These are phyloP conservation scores for Saccostrea cuccullata DNA, from an alignment of 1,140 invertebrate genomes.

Conservation along the genomic window DNA sequence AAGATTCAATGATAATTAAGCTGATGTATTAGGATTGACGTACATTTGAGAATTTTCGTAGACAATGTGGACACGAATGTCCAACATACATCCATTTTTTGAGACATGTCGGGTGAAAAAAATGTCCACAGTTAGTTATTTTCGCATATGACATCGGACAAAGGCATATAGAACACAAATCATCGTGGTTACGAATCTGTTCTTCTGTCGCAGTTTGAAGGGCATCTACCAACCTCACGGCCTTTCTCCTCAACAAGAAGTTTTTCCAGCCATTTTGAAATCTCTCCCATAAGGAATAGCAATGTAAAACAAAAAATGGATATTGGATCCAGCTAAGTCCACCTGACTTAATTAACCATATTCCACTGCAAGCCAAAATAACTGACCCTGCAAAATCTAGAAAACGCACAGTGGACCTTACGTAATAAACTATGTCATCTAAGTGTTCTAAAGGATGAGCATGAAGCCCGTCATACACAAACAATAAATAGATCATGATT, in stretches of 20 bases:
- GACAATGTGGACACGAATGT: constrained; percentile 80
- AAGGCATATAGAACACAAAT: constrained; percentile 97
- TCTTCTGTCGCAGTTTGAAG: constrained; percentile 88
- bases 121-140: constrained; percentile 94
- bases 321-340: not conserved
- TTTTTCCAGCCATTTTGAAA: constrained; percentile 89
- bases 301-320: not conserved
- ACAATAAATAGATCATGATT: not conserved
- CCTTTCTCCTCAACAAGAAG: constrained; percentile 93
- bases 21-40: too few relatives aligned
- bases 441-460: not conserved
- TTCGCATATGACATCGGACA: constrained; percentile 81
- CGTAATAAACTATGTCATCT: not conserved
- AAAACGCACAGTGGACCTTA: not conserved
- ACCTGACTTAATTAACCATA: not conserved
- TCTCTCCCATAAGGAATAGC: constrained; percentile 11
- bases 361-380: not conserved
- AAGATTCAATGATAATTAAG: too few relatives aligned
- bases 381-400: not conserved
- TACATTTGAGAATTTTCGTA: not conserved
- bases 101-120: constrained; percentile 95
- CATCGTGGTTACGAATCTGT: constrained; percentile 87
- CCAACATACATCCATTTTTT: constrained; percentile 96
- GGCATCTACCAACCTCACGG: constrained; percentile 94
- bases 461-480: not conserved